Evolutionary conservation across 2,113 vertebrate species (phyloP).

Genomic region (Odocoileus virginianus): DNA sequence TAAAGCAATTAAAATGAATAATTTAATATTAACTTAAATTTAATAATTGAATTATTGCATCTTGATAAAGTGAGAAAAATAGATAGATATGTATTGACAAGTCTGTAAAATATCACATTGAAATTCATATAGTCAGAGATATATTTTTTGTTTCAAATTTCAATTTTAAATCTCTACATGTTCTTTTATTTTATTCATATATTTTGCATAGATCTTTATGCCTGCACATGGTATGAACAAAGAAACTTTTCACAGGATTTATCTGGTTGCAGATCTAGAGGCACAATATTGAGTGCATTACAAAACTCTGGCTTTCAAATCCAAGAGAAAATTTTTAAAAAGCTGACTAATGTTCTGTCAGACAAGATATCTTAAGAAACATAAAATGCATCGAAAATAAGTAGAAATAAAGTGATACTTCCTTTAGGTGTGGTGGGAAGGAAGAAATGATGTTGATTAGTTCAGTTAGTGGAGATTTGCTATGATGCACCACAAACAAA

Average conservation of each 20-base stretch:
- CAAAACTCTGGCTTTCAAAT: background rate
- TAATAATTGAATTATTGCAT: background rate
- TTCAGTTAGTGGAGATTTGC: background rate
- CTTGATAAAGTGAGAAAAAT: background rate
- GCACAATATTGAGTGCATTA: background rate
- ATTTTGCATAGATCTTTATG: background rate
- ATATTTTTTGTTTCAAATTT: background rate
- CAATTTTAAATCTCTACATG: background rate
- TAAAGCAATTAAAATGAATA: background rate
- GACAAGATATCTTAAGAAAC: background rate
- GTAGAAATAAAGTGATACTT: background rate
- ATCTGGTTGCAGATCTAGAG: background rate
- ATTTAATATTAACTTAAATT: background rate
- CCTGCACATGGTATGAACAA: background rate
- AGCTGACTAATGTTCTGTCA: background rate
- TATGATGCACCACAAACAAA: background rate
- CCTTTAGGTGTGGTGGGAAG: background rate
- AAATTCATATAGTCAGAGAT: background rate
- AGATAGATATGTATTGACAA: background rate
- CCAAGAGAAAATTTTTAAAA: background rate
- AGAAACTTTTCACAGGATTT: background rate
- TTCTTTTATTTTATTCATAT: background rate
- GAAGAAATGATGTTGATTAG: background rate
- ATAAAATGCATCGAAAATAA: background rate
- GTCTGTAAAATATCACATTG: background rate